Percentiles rank a stretch among this genome's conserved stretches.
phyloP scores from a whole-genome alignment of 2,113 vertebrate genomes.

The Bubo bubo region DNA sequence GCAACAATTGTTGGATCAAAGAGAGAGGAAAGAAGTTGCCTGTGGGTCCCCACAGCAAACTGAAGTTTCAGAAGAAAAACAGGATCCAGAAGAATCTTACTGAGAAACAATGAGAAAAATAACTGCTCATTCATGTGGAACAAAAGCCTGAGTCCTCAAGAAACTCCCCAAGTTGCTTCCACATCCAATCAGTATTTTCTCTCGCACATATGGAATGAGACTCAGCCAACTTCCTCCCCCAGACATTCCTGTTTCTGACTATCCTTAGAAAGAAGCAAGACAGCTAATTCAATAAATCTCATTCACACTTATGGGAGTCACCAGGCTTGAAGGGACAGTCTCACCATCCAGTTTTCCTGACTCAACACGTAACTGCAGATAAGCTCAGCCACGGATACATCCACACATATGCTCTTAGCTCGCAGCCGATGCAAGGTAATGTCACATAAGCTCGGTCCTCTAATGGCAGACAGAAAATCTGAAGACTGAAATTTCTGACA shows the following conservation, averaged over 20 bases:
- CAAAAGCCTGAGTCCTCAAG: slow-evolving; percentile 28
- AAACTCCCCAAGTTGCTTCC: slow-evolving; percentile 35
- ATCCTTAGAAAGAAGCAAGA: slow-evolving; percentile 10
- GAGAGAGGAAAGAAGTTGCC: slow-evolving; percentile 45
- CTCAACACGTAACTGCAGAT: neutral
- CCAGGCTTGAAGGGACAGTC: neutral
- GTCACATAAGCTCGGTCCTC: neutral
- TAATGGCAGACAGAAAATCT: neutral
- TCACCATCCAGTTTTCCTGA: neutral
- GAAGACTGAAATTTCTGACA: neutral
- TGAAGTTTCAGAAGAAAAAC: slow-evolving; percentile 13
- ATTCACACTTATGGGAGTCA: neutral
- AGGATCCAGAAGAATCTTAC: slow-evolving; percentile 40
- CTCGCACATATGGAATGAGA: slow-evolving; percentile 34
- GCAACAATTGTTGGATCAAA: slow-evolving; percentile 58
- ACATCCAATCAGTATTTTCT: slow-evolving; percentile 56
- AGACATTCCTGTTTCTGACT: slow-evolving; percentile 19
- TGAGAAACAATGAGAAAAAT: slow-evolving; percentile 23
- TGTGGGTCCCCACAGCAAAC: slow-evolving; percentile 25
- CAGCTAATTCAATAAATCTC: neutral
- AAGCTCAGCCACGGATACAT: neutral
- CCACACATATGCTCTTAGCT: neutral
- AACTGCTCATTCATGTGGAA: neutral
- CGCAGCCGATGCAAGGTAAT: neutral
- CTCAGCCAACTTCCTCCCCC: slow-evolving; percentile 49